These are phyloP conservation scores for Drosophila sproati DNA, from an alignment of 1,140 invertebrate species.

Conservation along the genomic window DNA sequence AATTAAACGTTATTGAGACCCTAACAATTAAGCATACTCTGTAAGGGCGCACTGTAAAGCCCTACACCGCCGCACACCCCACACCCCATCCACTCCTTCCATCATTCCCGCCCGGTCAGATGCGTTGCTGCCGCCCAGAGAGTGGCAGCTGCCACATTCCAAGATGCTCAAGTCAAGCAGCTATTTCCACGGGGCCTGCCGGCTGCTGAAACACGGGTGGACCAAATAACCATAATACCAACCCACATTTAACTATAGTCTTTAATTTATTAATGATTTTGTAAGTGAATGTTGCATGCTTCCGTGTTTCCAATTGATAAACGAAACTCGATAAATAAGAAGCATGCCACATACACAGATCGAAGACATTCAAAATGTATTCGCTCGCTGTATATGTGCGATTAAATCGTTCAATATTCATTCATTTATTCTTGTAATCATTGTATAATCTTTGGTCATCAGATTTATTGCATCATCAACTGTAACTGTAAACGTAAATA, in stretches of 20 bases:
- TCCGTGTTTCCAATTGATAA: slow-evolving; percentile 34
- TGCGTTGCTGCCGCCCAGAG: not conserved
- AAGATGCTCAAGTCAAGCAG: slow-evolving; percentile 19
- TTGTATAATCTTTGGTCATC: slow-evolving; percentile 54
- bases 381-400: slow-evolving; percentile 18
- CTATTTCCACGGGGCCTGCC: slow-evolving; percentile 6
- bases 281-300: not conserved
- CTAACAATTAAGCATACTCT: slow-evolving; percentile 37
- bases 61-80: too few species aligned
- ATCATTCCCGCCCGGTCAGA: not conserved
- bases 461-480: not conserved
- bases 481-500: slow-evolving; percentile 10
- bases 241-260: slow-evolving; percentile 10
- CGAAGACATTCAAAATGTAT: slow-evolving; percentile 36
- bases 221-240: not conserved
- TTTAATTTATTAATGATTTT: slow-evolving; percentile 22
- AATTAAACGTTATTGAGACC: slow-evolving; percentile 74
- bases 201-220: not conserved
- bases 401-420: slow-evolving; percentile 15
- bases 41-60: not conserved
- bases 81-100: not conserved
- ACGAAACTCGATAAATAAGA: slow-evolving; percentile 16
- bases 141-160: slow-evolving; percentile 55
- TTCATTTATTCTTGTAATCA: slow-evolving; percentile 26
- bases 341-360: not conserved